Conservation (phyloP, 2,888 invertebrate genomes). For the Leptopterna dolabrata region DNA sequence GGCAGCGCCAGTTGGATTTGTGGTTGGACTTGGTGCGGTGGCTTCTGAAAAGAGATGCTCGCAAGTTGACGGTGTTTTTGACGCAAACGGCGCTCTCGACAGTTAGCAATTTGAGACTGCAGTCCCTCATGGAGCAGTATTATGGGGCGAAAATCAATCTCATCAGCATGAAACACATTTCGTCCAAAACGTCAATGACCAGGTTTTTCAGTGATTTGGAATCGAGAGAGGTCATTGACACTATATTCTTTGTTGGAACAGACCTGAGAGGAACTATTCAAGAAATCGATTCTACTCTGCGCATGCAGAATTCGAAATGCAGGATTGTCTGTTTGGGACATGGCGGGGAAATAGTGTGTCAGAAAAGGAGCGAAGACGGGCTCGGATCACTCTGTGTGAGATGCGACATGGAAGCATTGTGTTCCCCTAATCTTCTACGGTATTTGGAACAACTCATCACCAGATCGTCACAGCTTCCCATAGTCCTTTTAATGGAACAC, state of each 20-base stretch:
- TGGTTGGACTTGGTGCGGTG: conserved; percentile 15
- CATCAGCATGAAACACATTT: neutral
- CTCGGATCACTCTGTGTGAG: neutral
- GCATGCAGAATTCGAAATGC: neutral
- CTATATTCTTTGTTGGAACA: conserved; percentile 6
- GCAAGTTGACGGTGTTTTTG: conserved; percentile 2
- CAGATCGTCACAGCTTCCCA: neutral
- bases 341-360: conserved; percentile 16
- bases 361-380: conserved; percentile 8
- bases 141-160: neutral
- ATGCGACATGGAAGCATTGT: neutral
- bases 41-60: conserved; percentile 19
- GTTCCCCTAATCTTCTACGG: neutral
- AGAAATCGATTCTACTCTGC: neutral
- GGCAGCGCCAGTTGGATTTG: neutral
- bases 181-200: neutral
- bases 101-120: neutral
- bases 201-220: conserved; percentile 14
- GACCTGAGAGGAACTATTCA: conserved; percentile 10
- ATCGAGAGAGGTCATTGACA: neutral
- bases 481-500: neutral
- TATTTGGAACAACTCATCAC: neutral
- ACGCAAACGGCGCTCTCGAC: neutral
- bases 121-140: neutral
- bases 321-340: conserved; percentile 26